Base-by-base conservation (phyloP, 2,888 invertebrate species). In the Macaria liturata region DNA sequence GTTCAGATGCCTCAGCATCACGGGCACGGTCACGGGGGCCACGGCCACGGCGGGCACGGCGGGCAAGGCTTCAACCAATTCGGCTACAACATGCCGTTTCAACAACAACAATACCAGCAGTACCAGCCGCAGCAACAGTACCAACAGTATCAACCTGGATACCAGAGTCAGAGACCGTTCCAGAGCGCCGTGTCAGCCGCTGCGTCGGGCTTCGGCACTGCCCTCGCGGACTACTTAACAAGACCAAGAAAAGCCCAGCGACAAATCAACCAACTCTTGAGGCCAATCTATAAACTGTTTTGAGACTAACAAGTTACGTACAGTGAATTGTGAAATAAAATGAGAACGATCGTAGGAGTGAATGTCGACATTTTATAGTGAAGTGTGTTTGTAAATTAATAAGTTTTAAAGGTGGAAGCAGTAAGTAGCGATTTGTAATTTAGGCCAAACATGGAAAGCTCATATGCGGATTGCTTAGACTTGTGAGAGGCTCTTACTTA, bases 131-230 rank as follows among this genome's bases (percentile, higher is more conserved):
- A 64, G 47, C 60, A 59, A 40, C 48, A 58, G 0, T 59, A 55
- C 45, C 65, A 69, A 32, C 74, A 62, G 44, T 59, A 37, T 39
- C 59, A 60, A 32, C 55, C 51, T 6, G 57, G 65, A 9, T 59
- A 59, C 4, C 76, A 81, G 58, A 70, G 86, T 3, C 76, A 81
- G 58, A 70, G 86, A 3, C 90, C 92, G 54, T 70, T 88, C 43
- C 84, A 85, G 61, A 79, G 76, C 46, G 84, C 77, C 0, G 80
- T 88, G 2, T 83, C 87, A 0, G 81, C 89, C 0, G 90, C 92
- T 6, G 91, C 93, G 0, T 92, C 93, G 52, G 92, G 92, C n/a
- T 80, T 93, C 7, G 93, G 93, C 39, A 80, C 87, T 4, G 93
- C 91, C 1, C 75, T 93, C 4, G 91, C 93, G 9, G 92, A 91